A percentile compares a stretch with the other conserved stretches of the same genome.
These are phyloP conservation scores for Micromesistius poutassou DNA, from an alignment of 2,797 vertebrate genomes.

Conservation along the genomic window DNA sequence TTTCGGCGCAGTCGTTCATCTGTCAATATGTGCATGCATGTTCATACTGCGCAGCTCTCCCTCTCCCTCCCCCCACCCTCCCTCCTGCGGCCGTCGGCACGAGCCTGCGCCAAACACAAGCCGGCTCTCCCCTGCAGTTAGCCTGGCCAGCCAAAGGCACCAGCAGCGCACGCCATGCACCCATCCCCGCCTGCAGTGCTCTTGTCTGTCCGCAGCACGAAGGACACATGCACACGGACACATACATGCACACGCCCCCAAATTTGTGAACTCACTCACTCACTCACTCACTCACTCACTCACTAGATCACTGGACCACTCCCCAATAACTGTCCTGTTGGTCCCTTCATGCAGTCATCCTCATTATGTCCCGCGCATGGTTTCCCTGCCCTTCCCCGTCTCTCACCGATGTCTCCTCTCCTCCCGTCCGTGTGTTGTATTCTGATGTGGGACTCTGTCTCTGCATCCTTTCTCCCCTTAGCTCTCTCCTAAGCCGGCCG, in stretches of 20 bases:
- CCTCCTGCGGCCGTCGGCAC: slow-evolving; percentile 36
- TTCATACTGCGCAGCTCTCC: slow-evolving; percentile 34
- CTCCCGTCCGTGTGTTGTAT: no score
- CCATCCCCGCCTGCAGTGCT: slow-evolving; percentile 6
- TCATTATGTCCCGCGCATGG: no score
- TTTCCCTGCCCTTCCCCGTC: no score
- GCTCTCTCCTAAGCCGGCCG: no score
- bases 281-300: not conserved
- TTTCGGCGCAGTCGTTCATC: no score
- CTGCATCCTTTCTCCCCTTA: no score
- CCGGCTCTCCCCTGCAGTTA: slow-evolving; percentile 46
- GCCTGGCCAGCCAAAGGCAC: slow-evolving; percentile 16
- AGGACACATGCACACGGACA: not conserved
- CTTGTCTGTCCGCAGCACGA: slow-evolving; percentile 4
- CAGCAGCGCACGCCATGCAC: slow-evolving; percentile 8
- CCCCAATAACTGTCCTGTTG: not conserved
- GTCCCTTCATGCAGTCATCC: no score
- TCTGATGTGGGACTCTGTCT: no score
- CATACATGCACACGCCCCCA: not conserved
- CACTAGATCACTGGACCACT: slow-evolving; percentile 8
- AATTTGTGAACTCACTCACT: not conserved
- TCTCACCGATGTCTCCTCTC: no score
- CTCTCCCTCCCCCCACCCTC: slow-evolving; percentile 18
- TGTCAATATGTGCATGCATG: not conserved
- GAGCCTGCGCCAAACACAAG: slow-evolving; percentile 44